Conservation (phyloP, 1,140 invertebrate species). For the Drosophila takahashii region DNA sequence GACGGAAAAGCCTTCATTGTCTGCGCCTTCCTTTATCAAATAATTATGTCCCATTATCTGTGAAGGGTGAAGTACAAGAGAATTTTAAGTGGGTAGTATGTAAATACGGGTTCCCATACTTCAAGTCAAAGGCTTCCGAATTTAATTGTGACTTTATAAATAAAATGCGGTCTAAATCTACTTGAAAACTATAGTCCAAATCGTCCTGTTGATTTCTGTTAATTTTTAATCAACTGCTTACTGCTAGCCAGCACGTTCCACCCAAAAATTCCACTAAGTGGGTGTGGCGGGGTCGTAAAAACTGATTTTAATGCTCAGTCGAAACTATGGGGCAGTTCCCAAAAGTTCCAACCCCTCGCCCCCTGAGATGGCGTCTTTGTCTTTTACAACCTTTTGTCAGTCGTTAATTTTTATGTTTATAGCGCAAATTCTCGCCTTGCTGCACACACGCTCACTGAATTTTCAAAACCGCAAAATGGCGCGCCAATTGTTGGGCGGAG, state of each 20-base stretch:
- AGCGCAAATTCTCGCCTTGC: constrained; percentile 78
- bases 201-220: constrained; percentile 49
- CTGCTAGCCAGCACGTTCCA: constrained; percentile 46
- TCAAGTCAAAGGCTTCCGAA: background rate
- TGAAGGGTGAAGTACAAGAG: too few species aligned
- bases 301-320: constrained; percentile 75
- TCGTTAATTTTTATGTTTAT: constrained; percentile 84
- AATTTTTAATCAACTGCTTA: constrained; percentile 73
- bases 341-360: background rate
- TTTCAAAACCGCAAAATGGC: constrained; percentile 71
- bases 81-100: background rate
- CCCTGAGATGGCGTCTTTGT: constrained; percentile 51
- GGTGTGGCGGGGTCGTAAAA: constrained; percentile 74
- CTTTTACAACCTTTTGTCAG: constrained; percentile 82
- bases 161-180: background rate
- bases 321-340: constrained; percentile 28
- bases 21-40: background rate
- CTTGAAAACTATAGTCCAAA: background rate
- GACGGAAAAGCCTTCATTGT: background rate
- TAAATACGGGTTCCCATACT: background rate
- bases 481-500: constrained; percentile 24
- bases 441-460: constrained; percentile 65
- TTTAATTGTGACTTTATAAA: background rate
- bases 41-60: background rate
- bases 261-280: constrained; percentile 32